These are phyloP conservation scores for Tridacna gigas DNA, from an alignment of 2,888 invertebrate species.

Conservation along the genomic window DNA sequence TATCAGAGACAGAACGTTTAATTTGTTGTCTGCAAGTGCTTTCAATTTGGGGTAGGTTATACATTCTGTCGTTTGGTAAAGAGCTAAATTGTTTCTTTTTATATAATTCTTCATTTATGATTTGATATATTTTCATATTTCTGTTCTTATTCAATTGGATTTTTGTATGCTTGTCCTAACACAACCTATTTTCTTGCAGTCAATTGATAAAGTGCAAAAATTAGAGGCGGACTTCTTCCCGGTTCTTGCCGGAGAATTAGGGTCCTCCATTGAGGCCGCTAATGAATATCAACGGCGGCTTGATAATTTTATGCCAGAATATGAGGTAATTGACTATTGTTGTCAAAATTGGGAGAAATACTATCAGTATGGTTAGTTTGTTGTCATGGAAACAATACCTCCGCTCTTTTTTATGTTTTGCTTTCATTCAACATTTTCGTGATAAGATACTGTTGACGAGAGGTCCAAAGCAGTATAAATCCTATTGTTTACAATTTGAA, in stretches of 20 bases:
- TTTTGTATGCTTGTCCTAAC: conserved; percentile 23
- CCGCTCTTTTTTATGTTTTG: too few relatives aligned
- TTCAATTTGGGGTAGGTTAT: too few relatives aligned
- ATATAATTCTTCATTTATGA: too few relatives aligned
- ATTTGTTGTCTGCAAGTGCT: too few relatives aligned
- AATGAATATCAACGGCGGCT: conserved; percentile 80
- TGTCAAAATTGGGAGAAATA: conserved; percentile 3
- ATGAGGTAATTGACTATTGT: conserved; percentile 77
- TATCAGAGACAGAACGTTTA: too few relatives aligned
- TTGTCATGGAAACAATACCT: conserved; percentile 15
- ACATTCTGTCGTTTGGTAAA: too few relatives aligned
- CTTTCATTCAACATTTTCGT: too few relatives aligned
- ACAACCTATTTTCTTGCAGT: conserved; percentile 77
- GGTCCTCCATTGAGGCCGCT: conserved; percentile 86
- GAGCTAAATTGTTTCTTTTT: too few relatives aligned
- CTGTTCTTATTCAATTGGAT: too few relatives aligned
- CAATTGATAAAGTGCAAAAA: conserved; percentile 85
- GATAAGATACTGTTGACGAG: too few relatives aligned
- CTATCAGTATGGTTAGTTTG: not conserved
- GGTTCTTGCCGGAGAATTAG: conserved; percentile 89
- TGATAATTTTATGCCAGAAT: conserved; percentile 82
- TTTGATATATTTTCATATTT: not conserved
- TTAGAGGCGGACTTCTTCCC: conserved; percentile 91
- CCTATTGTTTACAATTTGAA: too few relatives aligned
- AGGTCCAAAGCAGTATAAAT: too few relatives aligned